A percentile compares a stretch with the other conserved stretches of the same genome.
Conservation (phyloP, 1,140 invertebrate genomes). For the Trachymyrmex cornetzi region DNA sequence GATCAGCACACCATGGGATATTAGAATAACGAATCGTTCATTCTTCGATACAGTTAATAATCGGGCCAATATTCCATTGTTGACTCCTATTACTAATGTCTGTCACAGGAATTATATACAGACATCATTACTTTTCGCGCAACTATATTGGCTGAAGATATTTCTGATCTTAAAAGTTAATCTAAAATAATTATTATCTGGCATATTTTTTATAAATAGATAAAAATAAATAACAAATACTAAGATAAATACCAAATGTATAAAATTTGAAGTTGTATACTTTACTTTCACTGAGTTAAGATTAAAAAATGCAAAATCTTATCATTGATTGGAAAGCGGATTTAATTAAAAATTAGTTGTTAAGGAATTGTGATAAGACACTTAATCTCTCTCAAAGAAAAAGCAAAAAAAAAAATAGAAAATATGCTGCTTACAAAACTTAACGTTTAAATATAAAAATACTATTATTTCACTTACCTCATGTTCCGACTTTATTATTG, state of each 20-base stretch:
- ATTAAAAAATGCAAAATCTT: neutral
- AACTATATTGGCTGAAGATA: neutral
- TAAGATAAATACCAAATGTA: neutral
- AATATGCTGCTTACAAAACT: neutral
- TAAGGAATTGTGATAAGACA: neutral
- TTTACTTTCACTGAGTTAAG: neutral
- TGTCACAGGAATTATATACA: neutral
- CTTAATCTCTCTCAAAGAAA: neutral
- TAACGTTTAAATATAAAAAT: neutral
- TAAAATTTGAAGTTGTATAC: neutral
- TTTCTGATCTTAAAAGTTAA: neutral
- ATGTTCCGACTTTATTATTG: neutral
- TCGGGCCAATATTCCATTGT: constrained; percentile 11
- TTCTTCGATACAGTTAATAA: neutral
- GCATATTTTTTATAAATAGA: neutral
- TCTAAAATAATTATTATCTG: neutral
- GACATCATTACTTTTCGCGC: neutral
- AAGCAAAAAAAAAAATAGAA: neutral
- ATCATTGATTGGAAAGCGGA: neutral
- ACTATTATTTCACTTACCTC: constrained; percentile 37
- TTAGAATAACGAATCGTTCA: neutral
- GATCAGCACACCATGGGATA: neutral
- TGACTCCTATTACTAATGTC: neutral
- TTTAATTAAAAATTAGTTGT: constrained; percentile 2
- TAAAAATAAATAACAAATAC: neutral